phyloP scores from a whole-genome alignment of 1,140 invertebrate species.

The Hyposmocoma kahamanoa region DNA sequence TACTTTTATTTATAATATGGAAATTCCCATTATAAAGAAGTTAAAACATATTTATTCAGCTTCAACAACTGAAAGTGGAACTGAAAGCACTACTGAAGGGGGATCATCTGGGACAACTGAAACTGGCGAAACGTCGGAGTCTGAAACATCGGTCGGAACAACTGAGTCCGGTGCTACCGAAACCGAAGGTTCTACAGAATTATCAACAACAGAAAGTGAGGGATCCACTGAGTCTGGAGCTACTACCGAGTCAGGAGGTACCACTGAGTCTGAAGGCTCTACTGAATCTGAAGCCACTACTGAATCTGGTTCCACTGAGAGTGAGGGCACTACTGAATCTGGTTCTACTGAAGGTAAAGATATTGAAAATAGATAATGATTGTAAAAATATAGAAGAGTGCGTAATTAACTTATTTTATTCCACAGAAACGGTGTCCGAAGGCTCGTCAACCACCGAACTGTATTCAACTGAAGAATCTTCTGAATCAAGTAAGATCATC shows the following conservation, averaged over 20 bases:
- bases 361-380: too few relatives aligned
- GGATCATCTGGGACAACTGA: conserved; percentile 1
- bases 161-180: conserved; percentile 8
- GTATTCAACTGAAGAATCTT: too few relatives aligned
- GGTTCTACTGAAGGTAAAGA: too few relatives aligned
- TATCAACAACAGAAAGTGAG: neutral
- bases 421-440: too few relatives aligned
- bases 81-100: neutral
- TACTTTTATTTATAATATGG: too few relatives aligned
- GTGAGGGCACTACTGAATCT: conserved; percentile 2
- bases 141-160: neutral
- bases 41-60: conserved; percentile 2
- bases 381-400: too few relatives aligned
- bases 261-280: conserved; percentile 9
- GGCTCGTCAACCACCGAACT: too few relatives aligned
- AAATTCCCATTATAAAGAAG: too few relatives aligned
- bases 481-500: too few relatives aligned
- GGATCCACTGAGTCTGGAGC: neutral
- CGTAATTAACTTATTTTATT: too few relatives aligned
- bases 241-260: conserved; percentile 4
- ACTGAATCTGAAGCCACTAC: neutral
- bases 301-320: conserved; percentile 13
- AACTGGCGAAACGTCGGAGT: neutral
- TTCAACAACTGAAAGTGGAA: conserved; percentile 1
- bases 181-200: conserved; percentile 13